A percentile compares a stretch with the other conserved stretches of the same genome.
Evolutionary conservation across 2,888 invertebrate genomes (phyloP).

Genomic region (Drosophila colorata): DNA sequence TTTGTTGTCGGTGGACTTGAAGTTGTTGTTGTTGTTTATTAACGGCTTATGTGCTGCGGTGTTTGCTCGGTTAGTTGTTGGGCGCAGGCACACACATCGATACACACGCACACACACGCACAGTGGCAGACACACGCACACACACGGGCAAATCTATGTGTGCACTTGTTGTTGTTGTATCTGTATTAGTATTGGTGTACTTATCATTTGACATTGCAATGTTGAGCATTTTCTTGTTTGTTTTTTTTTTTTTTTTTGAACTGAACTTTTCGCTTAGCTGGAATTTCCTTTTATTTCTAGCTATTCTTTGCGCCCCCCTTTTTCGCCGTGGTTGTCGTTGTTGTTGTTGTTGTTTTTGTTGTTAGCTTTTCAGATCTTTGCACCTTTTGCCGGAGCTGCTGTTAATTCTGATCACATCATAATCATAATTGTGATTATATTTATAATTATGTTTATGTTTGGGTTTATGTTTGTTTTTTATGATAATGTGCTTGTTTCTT

Average conservation of each 20-base stretch:
- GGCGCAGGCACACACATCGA: constrained; percentile 16
- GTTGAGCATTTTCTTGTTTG: constrained; percentile 33
- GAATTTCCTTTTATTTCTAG: not conserved
- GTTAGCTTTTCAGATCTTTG: constrained; percentile 28
- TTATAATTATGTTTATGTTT: constrained; percentile 21
- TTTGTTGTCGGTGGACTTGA: constrained; percentile 11
- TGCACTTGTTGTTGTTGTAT: constrained; percentile 29
- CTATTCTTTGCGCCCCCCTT: constrained; percentile 8
- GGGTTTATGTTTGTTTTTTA: not conserved
- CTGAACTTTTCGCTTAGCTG: constrained; percentile 17
- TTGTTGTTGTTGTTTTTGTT: constrained; percentile 2
- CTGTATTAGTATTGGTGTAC: constrained; percentile 10
- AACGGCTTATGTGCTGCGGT: constrained; percentile 10
- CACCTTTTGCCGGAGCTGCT: constrained; percentile 26
- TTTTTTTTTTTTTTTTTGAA: constrained; percentile 1
- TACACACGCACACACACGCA: constrained; percentile 17
- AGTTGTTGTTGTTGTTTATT: constrained; percentile 14
- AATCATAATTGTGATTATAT: constrained; percentile 29
- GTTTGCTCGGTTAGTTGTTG: constrained; percentile 31
- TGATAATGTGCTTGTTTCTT: not conserved
- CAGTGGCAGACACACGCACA: constrained; percentile 23
- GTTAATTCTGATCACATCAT: constrained; percentile 40
- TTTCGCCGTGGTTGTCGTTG: too few species aligned
- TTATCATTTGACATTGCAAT: constrained; percentile 21
- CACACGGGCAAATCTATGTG: constrained; percentile 11